Percentiles rank a stretch among this genome's conserved stretches.
Evolutionary conservation across 2,113 vertebrate species (phyloP).

Genomic region (Datnioides undecimradiatus): DNA sequence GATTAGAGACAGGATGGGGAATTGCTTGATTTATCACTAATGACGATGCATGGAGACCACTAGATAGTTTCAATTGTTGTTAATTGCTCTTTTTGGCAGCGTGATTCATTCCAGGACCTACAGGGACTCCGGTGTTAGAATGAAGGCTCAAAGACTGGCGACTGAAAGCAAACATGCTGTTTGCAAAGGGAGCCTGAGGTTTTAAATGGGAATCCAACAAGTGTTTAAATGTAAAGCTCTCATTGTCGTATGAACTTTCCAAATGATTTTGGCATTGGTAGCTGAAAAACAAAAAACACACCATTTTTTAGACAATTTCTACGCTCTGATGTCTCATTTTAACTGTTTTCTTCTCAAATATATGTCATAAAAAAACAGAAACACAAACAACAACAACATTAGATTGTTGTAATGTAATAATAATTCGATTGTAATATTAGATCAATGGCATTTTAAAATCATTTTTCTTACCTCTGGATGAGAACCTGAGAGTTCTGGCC

Average conservation of each 20-base stretch:
- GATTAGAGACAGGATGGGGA: conserved; percentile 47
- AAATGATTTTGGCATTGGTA: not conserved
- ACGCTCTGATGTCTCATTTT: no score
- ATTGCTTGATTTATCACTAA: conserved; percentile 59
- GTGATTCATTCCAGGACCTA: conserved; percentile 1
- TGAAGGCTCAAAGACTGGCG: not conserved
- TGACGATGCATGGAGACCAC: conserved; percentile 41
- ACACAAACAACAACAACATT: not conserved
- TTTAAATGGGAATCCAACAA: conserved; percentile 1
- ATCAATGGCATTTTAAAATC: no score
- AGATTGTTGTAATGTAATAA: no score
- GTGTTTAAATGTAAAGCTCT: not conserved
- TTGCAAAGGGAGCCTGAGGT: not conserved
- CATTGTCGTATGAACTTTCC: no score
- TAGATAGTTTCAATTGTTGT: conserved; percentile 49
- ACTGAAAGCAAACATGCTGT: not conserved
- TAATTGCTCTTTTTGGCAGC: conserved; percentile 61
- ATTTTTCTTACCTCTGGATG: no score
- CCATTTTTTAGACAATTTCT: no score
- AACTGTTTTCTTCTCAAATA: no score
- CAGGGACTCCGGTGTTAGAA: not conserved
- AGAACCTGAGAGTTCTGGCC: no score
- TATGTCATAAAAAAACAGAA: no score
- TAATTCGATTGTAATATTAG: no score
- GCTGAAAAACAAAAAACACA: no score